phyloP scores from a whole-genome alignment of 1,140 invertebrate species.

The Harpegnathos saltator region DNA sequence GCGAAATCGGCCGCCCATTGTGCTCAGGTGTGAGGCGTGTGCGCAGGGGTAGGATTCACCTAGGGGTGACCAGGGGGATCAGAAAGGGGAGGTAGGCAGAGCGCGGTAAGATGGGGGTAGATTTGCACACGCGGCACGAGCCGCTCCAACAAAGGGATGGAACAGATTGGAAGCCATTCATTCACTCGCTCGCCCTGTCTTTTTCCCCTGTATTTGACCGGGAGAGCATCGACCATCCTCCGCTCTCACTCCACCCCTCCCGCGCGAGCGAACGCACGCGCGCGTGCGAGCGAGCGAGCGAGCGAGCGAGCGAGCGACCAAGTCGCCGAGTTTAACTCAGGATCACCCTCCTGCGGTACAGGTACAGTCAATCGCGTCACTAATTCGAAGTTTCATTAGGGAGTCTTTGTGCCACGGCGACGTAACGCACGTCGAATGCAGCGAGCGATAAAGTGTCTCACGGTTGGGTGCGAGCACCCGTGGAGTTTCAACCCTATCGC shows the following conservation, averaged over 20 bases:
- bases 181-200: conserved; percentile 65
- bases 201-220: conserved; percentile 78
- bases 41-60: conserved; percentile 40
- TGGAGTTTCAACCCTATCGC: no score
- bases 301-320: background rate
- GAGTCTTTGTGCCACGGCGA: conserved; percentile 41
- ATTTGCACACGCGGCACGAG: conserved; percentile 86
- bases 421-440: background rate
- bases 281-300: no score
- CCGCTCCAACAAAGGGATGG: conserved; percentile 81
- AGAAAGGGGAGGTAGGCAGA: background rate
- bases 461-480: no score
- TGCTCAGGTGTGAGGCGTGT: conserved; percentile 73
- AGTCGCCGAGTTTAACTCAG: conserved; percentile 57
- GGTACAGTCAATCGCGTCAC: conserved; percentile 61
- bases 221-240: conserved; percentile 70
- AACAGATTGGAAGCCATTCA: conserved; percentile 76
- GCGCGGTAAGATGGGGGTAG: conserved; percentile 65
- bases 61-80: conserved; percentile 20
- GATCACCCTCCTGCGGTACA: conserved; percentile 55
- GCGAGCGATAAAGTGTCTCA: background rate
- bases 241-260: conserved; percentile 48
- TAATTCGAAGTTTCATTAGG: conserved; percentile 58
- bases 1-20: conserved; percentile 50
- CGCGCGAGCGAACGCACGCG: no score